Evolutionary conservation across 2,797 vertebrate genomes (phyloP).

Genomic region (Anguilla pacifica): DNA sequence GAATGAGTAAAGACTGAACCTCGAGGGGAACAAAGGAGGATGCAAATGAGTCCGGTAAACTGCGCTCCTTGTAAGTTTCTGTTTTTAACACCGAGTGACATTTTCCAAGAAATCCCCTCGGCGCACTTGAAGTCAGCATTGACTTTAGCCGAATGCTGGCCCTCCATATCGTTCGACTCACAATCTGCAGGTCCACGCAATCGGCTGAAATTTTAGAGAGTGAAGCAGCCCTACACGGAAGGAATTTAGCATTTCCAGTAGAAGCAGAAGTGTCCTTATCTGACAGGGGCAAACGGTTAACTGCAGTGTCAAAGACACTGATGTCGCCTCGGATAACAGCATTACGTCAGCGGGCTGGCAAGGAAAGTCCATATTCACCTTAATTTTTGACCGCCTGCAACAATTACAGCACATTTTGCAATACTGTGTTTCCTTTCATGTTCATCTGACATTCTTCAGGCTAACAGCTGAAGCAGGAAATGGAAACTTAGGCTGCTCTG

Average conservation of each 20-base stretch:
- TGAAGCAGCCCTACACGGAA: not conserved
- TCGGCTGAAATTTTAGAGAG: constrained; percentile 43
- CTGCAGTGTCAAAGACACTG: too few species aligned
- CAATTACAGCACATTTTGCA: not conserved
- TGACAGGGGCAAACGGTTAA: constrained; percentile 6
- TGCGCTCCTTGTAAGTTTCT: not conserved
- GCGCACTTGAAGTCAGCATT: not conserved
- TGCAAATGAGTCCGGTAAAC: not conserved
- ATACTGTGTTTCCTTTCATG: not conserved
- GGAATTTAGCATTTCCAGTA: constrained; percentile 23
- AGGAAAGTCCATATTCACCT: too few species aligned
- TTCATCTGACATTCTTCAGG: not conserved
- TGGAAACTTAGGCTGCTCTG: not conserved
- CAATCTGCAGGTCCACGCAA: not conserved
- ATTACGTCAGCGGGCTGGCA: not conserved
- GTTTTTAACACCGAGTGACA: not conserved
- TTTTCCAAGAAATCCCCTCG: not conserved
- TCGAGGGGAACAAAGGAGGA: too few species aligned
- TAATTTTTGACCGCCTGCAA: not conserved
- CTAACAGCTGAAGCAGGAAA: not conserved
- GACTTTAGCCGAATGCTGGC: not conserved
- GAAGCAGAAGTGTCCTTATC: not conserved
- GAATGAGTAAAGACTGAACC: too few species aligned
- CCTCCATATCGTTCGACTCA: not conserved
- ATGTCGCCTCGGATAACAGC: not conserved